Conservation (phyloP, 2,797 vertebrate species). For the Molothrus aeneus region DNA sequence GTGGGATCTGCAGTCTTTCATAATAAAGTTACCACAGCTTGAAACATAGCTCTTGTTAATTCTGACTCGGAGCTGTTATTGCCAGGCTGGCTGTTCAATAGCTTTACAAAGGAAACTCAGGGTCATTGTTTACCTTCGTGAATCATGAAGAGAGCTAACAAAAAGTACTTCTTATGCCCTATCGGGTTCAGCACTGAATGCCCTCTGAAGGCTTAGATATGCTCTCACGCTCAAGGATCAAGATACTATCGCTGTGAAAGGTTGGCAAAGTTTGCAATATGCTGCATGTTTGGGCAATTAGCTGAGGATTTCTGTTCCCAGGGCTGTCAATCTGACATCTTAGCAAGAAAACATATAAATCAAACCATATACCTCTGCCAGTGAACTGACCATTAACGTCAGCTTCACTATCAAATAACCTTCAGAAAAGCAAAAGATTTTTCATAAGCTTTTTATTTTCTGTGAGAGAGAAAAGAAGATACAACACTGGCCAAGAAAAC, state of each 20-base stretch:
- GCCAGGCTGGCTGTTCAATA: constrained; percentile 17
- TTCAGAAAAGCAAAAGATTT: not conserved
- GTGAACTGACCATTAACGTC: constrained; percentile 3
- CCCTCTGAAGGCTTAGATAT: constrained; percentile 5
- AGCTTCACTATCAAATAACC: not conserved
- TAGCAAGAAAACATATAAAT: constrained; percentile 51
- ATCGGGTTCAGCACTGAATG: not conserved
- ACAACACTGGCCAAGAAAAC: not conserved
- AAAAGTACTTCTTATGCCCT: constrained; percentile 19
- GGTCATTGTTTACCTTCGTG: constrained; percentile 29
- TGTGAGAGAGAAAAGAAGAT: not conserved
- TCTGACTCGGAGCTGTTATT: not conserved
- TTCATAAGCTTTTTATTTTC: not conserved
- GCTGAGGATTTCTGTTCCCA: constrained; percentile 44
- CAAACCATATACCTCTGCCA: not conserved
- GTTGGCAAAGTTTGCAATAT: constrained; percentile 25
- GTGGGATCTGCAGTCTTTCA: not conserved
- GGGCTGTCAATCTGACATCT: constrained; percentile 29
- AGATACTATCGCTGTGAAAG: constrained; percentile 19
- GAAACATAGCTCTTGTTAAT: not conserved
- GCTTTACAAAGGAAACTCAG: constrained; percentile 31
- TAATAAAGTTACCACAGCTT: not conserved
- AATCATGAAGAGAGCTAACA: constrained; percentile 41
- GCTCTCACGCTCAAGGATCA: constrained; percentile 12
- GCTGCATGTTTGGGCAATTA: constrained; percentile 48